phyloP scores from a whole-genome alignment of 2,888 invertebrate genomes.

The Andrena marginata region DNA sequence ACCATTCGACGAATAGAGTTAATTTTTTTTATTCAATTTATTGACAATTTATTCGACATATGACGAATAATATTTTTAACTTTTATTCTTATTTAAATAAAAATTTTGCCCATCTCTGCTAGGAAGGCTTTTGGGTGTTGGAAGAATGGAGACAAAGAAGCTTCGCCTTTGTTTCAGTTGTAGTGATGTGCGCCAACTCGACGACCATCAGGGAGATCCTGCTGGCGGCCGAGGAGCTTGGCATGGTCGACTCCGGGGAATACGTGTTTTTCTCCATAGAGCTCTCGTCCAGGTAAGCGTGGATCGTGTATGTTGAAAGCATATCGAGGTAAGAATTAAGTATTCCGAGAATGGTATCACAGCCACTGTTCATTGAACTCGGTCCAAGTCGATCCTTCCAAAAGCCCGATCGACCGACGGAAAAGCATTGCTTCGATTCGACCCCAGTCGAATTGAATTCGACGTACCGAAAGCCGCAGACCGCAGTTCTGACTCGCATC shows the following conservation, averaged over 20 bases:
- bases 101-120: too few relatives aligned
- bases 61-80: too few relatives aligned
- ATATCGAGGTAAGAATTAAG: too few relatives aligned
- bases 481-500: conserved; percentile 40
- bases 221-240: conserved; percentile 96
- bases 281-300: conserved; percentile 96
- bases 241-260: conserved; percentile 98
- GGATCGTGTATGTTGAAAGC: background rate
- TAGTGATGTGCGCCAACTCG: conserved; percentile 97
- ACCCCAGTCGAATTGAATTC: conserved; percentile 31
- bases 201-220: conserved; percentile 96
- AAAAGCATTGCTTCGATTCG: background rate
- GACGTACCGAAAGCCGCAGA: conserved; percentile 43
- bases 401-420: too few relatives aligned
- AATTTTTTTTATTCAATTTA: too few relatives aligned
- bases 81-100: too few relatives aligned
- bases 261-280: conserved; percentile 99
- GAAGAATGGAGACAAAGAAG: background rate
- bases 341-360: too few relatives aligned
- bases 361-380: too few relatives aligned
- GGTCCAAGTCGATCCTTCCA: too few relatives aligned
- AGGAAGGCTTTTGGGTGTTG: too few relatives aligned
- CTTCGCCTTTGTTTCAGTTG: conserved; percentile 89
- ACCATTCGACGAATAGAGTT: too few relatives aligned
- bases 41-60: too few relatives aligned